Conservation (phyloP, 2,888 invertebrate genomes). For the Aphidius colemani region DNA sequence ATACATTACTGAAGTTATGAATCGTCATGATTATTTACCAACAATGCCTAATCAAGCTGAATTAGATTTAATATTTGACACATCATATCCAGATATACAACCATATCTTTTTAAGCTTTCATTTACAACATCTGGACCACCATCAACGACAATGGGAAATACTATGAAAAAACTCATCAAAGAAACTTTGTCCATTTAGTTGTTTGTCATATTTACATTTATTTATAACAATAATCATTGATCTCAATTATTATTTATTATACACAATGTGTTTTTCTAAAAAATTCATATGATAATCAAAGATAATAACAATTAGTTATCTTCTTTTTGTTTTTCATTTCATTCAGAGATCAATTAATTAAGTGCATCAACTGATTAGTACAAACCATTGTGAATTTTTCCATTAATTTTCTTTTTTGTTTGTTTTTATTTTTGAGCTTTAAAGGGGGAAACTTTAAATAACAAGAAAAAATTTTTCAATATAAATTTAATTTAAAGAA, state of each 20-base stretch:
- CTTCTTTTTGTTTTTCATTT: too few species aligned
- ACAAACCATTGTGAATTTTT: conserved; percentile 36
- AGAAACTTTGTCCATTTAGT: conserved; percentile 80
- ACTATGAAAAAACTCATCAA: conserved; percentile 89
- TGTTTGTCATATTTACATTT: background rate
- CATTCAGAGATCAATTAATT: background rate
- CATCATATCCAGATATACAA: conserved; percentile 89
- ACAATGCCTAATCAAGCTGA: conserved; percentile 93
- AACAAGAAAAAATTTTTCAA: conserved; percentile 9
- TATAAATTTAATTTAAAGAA: background rate
- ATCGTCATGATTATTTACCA: conserved; percentile 93
- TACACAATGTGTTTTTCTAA: background rate
- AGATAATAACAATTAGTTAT: too few species aligned
- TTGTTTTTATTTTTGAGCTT: background rate
- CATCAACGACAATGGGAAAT: conserved; percentile 80
- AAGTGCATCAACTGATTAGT: conserved; percentile 43
- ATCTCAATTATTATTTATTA: background rate
- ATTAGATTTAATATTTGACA: conserved; percentile 92
- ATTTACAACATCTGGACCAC: conserved; percentile 79
- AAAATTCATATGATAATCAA: too few species aligned
- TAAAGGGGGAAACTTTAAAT: too few species aligned
- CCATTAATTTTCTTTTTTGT: background rate
- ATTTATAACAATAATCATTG: too few species aligned
- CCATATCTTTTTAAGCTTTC: conserved; percentile 95
- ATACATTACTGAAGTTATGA: conserved; percentile 94